phyloP scores from a whole-genome alignment of 2,797 vertebrate species.

The Hydrolagus colliei region DNA sequence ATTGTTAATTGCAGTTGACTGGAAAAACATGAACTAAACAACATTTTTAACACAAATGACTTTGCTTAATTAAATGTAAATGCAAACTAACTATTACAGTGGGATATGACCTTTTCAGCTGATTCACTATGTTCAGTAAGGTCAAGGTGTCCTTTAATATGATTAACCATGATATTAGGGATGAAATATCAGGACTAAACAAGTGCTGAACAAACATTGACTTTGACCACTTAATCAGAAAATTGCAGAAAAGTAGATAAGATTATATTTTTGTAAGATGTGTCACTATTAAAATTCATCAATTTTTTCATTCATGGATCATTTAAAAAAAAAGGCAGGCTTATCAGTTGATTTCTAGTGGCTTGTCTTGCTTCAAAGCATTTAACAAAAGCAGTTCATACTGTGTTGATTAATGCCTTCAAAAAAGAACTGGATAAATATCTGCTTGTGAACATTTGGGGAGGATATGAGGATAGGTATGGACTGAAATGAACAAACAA shows the following conservation, averaged over 20 bases:
- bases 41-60: neutral
- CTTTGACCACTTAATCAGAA: neutral
- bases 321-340: neutral
- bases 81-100: neutral
- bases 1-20: neutral
- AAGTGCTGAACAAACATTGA: conserved; percentile 6
- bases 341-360: neutral
- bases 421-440: no score
- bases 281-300: neutral
- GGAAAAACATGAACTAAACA: neutral
- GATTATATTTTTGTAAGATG: neutral
- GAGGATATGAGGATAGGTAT: no score
- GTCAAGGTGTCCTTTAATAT: neutral
- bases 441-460: no score
- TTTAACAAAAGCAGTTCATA: neutral
- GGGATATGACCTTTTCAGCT: neutral
- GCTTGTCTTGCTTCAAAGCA: neutral
- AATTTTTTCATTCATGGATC: neutral
- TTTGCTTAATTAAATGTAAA: neutral
- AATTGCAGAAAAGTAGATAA: neutral
- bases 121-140: neutral
- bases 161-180: neutral
- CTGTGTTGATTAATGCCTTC: no score
- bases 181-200: neutral
- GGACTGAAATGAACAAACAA: no score